Percentiles rank a stretch among this genome's conserved stretches.
Conservation (phyloP, 2,888 invertebrate species). For the Baronia brevicornis region DNA sequence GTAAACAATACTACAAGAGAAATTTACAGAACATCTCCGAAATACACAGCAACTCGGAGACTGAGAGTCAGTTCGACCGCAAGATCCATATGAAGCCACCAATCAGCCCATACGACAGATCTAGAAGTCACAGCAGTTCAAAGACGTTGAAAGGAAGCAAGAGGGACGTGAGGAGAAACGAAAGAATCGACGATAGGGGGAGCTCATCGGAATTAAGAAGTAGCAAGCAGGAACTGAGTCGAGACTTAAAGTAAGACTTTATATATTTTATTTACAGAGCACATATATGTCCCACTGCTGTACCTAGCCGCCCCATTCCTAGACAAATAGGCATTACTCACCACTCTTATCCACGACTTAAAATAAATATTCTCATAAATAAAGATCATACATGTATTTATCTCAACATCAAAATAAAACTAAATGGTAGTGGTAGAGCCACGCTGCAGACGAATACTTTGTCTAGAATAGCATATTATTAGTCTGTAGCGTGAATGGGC, state of each 20-base stretch:
- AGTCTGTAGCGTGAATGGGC: no score
- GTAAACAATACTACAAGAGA: slow-evolving; percentile 54
- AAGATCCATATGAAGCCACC: slow-evolving; percentile 52
- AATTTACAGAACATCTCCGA: slow-evolving; percentile 77
- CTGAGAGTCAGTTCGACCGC: slow-evolving; percentile 52
- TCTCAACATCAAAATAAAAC: no score
- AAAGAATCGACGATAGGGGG: slow-evolving; percentile 34
- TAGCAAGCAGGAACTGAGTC: slow-evolving; percentile 55
- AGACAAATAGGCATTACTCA: no score
- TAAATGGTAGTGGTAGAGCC: no score
- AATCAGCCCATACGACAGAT: slow-evolving; percentile 59
- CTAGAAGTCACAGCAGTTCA: slow-evolving; percentile 64
- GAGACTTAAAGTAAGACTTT: slow-evolving; percentile 63
- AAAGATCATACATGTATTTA: no score
- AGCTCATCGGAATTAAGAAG: slow-evolving; percentile 54
- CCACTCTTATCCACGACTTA: no score
- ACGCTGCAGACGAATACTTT: no score
- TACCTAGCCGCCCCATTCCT: no score
- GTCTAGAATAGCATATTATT: no score
- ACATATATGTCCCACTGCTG: no score
- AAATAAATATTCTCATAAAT: no score
- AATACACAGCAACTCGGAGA: slow-evolving; percentile 60
- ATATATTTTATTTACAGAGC: no score
- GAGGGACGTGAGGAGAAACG: slow-evolving; percentile 36
- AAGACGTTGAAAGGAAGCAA: slow-evolving; percentile 54